Evolutionary conservation across 2,888 invertebrate genomes (phyloP).

Genomic region (Chymomyza fuscimana): DNA sequence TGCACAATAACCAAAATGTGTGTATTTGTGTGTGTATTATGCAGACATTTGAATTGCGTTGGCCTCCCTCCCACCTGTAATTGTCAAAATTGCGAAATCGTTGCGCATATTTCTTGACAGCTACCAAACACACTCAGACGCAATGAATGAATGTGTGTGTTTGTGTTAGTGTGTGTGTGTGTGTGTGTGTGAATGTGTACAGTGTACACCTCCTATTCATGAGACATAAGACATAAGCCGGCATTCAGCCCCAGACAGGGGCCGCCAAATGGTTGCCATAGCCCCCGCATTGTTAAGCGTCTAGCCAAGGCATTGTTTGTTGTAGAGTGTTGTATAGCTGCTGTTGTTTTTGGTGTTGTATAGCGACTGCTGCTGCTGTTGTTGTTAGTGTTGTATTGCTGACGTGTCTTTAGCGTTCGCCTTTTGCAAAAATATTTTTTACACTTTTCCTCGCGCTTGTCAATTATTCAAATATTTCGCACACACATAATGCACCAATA

Average conservation of each 20-base stretch:
- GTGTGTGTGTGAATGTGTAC: slow-evolving; percentile 5
- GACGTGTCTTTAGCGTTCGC: slow-evolving; percentile 26
- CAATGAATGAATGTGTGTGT: background rate
- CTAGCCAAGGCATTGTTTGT: slow-evolving; percentile 19
- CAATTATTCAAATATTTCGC: slow-evolving; percentile 53
- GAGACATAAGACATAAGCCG: slow-evolving; percentile 20
- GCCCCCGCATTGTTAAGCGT: slow-evolving; percentile 17
- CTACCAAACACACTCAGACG: background rate
- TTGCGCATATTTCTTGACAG: slow-evolving; percentile 37
- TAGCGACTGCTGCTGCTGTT: background rate
- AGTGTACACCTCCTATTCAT: slow-evolving; percentile 20
- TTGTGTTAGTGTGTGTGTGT: background rate
- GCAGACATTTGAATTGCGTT: background rate
- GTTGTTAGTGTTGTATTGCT: slow-evolving; percentile 5
- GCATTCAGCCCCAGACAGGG: background rate
- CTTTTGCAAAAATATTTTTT: slow-evolving; percentile 35
- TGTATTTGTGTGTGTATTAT: background rate
- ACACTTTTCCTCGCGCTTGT: slow-evolving; percentile 47
- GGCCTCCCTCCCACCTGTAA: background rate
- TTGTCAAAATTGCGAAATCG: slow-evolving; percentile 27
- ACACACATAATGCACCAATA: background rate
- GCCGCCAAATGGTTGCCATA: slow-evolving; percentile 14
- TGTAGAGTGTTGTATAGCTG: slow-evolving; percentile 9
- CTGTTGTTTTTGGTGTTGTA: slow-evolving; percentile 13
- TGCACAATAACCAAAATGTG: background rate